phyloP scores from a whole-genome alignment of 64 coral and sea anemone species.

The Pachyseris speciosa region DNA sequence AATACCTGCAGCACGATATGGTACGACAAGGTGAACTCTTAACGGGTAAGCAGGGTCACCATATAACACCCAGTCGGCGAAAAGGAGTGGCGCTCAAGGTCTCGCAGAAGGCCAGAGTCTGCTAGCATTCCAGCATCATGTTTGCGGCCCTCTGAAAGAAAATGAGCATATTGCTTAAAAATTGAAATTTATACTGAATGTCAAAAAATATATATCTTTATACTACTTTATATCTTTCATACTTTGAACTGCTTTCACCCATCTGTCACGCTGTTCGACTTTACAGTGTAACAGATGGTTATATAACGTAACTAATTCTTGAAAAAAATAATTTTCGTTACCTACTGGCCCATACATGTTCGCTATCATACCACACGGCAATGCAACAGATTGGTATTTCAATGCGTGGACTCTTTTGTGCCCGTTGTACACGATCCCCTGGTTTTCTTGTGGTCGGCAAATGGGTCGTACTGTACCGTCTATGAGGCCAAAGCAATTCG shows the following conservation, averaged over 20 bases:
- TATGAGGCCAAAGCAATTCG: conserved; percentile 2
- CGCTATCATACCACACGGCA: conserved; percentile 24
- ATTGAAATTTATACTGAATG: too few species aligned
- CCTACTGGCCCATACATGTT: conserved; percentile 23
- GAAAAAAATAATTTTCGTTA: not conserved
- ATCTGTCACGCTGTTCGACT: not conserved
- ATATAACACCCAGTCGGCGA: not conserved
- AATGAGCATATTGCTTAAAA: not conserved
- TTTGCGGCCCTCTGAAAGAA: conserved; percentile 16
- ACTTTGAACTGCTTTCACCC: not conserved
- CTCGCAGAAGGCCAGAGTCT: conserved; percentile 9
- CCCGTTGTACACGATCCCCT: not conserved
- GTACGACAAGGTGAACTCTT: not conserved
- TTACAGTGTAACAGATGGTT: not conserved
- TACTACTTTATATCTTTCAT: not conserved
- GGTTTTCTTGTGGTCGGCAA: conserved; percentile 13
- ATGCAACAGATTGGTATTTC: conserved; percentile 16
- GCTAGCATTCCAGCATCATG: conserved; percentile 16
- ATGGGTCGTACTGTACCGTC: conserved; percentile 21
- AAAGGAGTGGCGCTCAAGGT: not conserved
- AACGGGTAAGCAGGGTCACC: not conserved
- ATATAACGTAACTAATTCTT: not conserved
- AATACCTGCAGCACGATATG: not conserved
- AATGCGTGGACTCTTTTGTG: not conserved
- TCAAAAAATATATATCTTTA: not conserved